Evolutionary conservation across 2,888 invertebrate species (phyloP).

Genomic region (Protophormia terraenovae): DNA sequence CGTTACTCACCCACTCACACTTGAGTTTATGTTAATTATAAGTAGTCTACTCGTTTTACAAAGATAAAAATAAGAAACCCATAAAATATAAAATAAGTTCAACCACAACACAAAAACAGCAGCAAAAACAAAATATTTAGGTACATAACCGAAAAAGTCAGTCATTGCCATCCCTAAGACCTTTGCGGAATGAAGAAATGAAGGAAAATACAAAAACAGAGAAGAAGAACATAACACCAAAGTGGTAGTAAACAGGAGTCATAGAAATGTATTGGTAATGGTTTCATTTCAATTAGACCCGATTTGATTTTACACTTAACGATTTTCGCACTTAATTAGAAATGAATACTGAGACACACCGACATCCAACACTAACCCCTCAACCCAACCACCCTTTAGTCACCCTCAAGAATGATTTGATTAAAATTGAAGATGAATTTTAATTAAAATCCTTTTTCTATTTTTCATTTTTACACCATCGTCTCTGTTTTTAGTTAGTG

Average conservation of each 20-base stretch:
- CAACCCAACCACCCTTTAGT: background rate
- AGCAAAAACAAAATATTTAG: background rate
- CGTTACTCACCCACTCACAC: constrained; percentile 11
- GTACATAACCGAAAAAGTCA: background rate
- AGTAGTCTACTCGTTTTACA: constrained; percentile 34
- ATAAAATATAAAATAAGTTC: constrained; percentile 28
- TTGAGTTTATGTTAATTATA: constrained; percentile 38
- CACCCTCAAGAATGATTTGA: constrained; percentile 78
- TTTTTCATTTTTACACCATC: constrained; percentile 52
- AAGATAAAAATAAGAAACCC: constrained; percentile 4
- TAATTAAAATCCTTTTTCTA: constrained; percentile 79
- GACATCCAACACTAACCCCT: background rate
- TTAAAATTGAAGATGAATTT: constrained; percentile 81
- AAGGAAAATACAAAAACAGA: background rate
- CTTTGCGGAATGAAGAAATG: background rate
- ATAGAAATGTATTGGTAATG: constrained; percentile 24
- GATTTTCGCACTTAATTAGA: constrained; percentile 82
- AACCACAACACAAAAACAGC: constrained; percentile 17
- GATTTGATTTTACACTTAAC: constrained; percentile 81
- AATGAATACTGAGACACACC: constrained; percentile 68
- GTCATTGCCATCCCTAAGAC: constrained; percentile 15
- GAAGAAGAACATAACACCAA: background rate
- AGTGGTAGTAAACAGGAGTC: background rate
- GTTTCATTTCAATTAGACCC: constrained; percentile 69
- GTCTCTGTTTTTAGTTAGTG: constrained; percentile 23